Evolutionary conservation across 2,797 vertebrate genomes (phyloP).

Genomic region (Spinibarbus caldwelli): DNA sequence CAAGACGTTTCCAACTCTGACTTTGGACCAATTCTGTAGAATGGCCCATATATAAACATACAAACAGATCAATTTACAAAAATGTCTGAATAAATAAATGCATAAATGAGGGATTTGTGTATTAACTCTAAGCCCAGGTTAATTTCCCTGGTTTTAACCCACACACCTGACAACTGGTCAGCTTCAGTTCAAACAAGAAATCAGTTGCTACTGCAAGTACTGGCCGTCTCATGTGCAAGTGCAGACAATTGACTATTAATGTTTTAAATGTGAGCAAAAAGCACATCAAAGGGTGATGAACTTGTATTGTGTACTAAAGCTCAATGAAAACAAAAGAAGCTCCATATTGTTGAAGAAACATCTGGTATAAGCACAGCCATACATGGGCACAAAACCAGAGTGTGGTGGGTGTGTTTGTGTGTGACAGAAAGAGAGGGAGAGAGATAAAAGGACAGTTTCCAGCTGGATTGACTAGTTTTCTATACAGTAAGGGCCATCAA

Average conservation of each 20-base stretch:
- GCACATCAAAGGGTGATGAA: background rate
- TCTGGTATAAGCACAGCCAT: background rate
- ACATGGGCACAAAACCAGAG: background rate
- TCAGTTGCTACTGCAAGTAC: too few species aligned
- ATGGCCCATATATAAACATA: too few species aligned
- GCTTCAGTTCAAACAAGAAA: background rate
- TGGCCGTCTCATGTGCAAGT: background rate
- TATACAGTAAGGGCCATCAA: constrained; percentile 37
- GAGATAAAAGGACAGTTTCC: background rate
- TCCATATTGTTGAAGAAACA: background rate
- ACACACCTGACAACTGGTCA: background rate
- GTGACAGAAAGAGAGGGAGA: constrained; percentile 9
- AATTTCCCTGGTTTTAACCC: background rate
- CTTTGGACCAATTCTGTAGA: too few species aligned
- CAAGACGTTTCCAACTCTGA: rapidly evolving
- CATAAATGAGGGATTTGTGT: background rate
- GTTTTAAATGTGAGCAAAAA: too few species aligned
- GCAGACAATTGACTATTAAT: background rate
- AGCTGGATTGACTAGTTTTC: constrained; percentile 41
- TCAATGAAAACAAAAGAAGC: background rate
- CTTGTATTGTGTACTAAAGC: background rate
- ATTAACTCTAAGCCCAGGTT: background rate
- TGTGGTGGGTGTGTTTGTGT: background rate
- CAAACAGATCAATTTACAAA: background rate
- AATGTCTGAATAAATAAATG: background rate